Percentiles rank a stretch among this genome's conserved stretches.
Conservation (phyloP, 2,888 invertebrate genomes). For the Ochropleura leucogaster region DNA sequence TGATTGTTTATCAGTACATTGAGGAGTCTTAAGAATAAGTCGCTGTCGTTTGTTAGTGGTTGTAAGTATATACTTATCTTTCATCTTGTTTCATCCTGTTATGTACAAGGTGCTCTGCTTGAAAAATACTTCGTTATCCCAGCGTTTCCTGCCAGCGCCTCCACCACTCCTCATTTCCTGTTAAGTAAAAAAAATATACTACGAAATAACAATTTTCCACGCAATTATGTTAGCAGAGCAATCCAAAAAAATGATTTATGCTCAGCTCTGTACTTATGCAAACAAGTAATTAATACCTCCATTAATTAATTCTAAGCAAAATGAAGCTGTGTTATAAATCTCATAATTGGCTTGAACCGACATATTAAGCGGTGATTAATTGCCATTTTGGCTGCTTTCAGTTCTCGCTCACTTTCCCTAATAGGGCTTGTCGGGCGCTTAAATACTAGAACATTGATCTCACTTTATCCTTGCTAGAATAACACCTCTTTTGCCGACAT, state of each 20-base stretch:
- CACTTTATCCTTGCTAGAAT: constrained; percentile 41
- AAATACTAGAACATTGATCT: constrained; percentile 47
- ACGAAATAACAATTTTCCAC: constrained; percentile 33
- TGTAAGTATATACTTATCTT: constrained; percentile 16
- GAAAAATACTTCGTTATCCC: constrained; percentile 35
- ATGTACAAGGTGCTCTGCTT: background rate
- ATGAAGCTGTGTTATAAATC: constrained; percentile 46
- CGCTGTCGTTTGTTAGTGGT: background rate
- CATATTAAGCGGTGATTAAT: constrained; percentile 61
- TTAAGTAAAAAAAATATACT: constrained; percentile 33
- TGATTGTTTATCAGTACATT: background rate
- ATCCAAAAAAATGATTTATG: constrained; percentile 32
- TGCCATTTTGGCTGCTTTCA: constrained; percentile 40
- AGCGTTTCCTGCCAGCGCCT: constrained; percentile 21
- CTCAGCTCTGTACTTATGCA: constrained; percentile 23
- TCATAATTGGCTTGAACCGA: constrained; percentile 52
- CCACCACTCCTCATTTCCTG: constrained; percentile 39
- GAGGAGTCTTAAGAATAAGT: background rate
- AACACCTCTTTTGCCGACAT: constrained; percentile 53
- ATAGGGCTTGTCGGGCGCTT: constrained; percentile 38
- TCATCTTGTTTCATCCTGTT: constrained; percentile 14
- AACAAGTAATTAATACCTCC: constrained; percentile 47
- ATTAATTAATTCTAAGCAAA: constrained; percentile 52
- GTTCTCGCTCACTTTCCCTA: constrained; percentile 50
- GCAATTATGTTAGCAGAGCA: constrained; percentile 23